Conservation (phyloP, 2,797 vertebrate species). For the Parauchenoglanis ngamensis region DNA sequence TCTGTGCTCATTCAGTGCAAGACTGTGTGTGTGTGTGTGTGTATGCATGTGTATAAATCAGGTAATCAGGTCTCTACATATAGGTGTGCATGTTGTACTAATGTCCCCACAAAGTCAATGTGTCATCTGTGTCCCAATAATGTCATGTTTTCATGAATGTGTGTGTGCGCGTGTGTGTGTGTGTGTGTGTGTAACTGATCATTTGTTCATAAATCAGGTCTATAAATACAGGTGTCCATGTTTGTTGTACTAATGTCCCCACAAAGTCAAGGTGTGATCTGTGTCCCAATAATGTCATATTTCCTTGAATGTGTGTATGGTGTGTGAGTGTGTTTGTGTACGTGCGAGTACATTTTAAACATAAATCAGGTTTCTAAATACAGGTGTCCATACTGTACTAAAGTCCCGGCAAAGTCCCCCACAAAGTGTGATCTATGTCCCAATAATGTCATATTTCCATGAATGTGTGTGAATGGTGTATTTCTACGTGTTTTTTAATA, state of each 20-base stretch:
- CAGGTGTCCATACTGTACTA: background rate
- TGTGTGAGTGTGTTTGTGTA: background rate
- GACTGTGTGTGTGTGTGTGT: constrained; percentile 5
- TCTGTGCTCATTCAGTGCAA: constrained; percentile 27
- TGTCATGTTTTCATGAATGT: background rate
- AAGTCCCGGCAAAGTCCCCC: background rate
- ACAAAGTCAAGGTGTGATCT: background rate
- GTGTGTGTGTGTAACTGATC: constrained; percentile 2
- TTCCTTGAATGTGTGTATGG: background rate
- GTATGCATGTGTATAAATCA: background rate
- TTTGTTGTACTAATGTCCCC: no score
- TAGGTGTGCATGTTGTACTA: background rate
- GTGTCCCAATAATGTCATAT: background rate
- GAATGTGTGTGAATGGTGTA: background rate
- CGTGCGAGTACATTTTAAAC: background rate
- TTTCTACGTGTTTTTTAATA: background rate
- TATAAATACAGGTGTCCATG: background rate
- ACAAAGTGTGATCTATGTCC: background rate
- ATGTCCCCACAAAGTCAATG: background rate
- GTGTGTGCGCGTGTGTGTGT: constrained; percentile 13
- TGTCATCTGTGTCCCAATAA: background rate
- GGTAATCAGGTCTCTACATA: no score
- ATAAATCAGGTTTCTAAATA: background rate
- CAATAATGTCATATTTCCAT: no score
- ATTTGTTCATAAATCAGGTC: background rate